phyloP scores from a whole-genome alignment of 2,113 vertebrate genomes.

The Rhegmatorhina hoffmannsi region DNA sequence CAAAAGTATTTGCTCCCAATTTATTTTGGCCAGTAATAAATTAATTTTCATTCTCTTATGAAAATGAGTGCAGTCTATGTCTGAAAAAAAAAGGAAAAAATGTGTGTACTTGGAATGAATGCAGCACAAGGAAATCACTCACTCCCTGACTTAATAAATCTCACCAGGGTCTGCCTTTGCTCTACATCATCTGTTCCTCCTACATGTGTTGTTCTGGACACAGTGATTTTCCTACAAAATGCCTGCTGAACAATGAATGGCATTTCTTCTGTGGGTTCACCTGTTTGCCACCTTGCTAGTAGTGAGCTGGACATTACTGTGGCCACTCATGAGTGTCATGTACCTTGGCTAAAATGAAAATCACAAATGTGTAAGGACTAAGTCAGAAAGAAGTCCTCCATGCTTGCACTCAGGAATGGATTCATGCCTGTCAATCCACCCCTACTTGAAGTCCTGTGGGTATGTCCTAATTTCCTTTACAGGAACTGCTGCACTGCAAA shows the following conservation, averaged over 20 bases:
- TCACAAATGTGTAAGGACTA: background rate
- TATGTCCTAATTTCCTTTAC: background rate
- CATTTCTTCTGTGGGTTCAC: background rate
- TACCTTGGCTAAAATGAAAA: background rate
- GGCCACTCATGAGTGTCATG: rapidly evolving
- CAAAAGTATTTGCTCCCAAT: background rate
- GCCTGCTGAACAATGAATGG: background rate
- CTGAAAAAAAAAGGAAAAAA: background rate
- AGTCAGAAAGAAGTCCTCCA: background rate
- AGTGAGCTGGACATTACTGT: background rate
- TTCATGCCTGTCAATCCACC: rapidly evolving
- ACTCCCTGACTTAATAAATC: background rate
- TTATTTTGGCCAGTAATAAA: background rate
- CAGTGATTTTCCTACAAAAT: background rate
- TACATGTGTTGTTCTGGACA: background rate
- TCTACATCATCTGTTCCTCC: background rate
- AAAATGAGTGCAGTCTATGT: background rate
- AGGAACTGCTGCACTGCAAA: background rate
- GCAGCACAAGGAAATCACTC: background rate
- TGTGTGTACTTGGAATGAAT: background rate
- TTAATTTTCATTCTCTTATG: background rate
- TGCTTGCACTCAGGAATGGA: background rate
- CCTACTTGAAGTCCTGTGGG: rapidly evolving
- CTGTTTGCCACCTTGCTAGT: background rate
- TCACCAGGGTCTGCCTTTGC: background rate